Conservation (phyloP, 2,888 invertebrate species). For the Drosophila mettleri region DNA sequence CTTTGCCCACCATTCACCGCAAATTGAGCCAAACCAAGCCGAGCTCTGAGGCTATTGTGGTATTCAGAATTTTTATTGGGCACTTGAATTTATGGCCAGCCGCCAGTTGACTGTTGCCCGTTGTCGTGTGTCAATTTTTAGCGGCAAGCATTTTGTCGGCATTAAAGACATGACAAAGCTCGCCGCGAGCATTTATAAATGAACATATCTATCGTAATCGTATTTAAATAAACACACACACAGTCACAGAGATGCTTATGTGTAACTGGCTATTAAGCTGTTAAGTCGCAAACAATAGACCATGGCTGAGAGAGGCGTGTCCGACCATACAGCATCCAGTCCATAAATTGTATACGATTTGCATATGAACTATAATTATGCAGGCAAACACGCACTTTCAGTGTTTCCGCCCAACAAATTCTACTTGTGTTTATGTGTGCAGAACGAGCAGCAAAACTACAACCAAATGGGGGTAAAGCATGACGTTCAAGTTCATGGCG, state of each 20-base stretch:
- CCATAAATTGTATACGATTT: slow-evolving; percentile 28
- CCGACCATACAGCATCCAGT: slow-evolving; percentile 21
- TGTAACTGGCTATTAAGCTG: slow-evolving; percentile 46
- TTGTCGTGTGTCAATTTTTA: slow-evolving; percentile 65
- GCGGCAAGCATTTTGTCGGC: slow-evolving; percentile 55
- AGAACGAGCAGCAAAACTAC: slow-evolving; percentile 44
- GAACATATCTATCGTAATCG: slow-evolving; percentile 28
- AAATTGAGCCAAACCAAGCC: slow-evolving; percentile 56
- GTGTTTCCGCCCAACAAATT: slow-evolving; percentile 36
- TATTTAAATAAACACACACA: slow-evolving; percentile 22
- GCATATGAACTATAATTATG: slow-evolving; percentile 30
- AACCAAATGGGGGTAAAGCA: slow-evolving; percentile 12
- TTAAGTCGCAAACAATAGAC: slow-evolving; percentile 36
- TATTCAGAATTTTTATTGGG: slow-evolving; percentile 74
- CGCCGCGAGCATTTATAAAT: slow-evolving; percentile 41
- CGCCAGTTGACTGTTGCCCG: slow-evolving; percentile 41
- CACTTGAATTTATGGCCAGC: slow-evolving; percentile 74
- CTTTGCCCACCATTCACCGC: slow-evolving; percentile 23
- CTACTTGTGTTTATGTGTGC: slow-evolving; percentile 9
- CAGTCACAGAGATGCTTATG: slow-evolving; percentile 1
- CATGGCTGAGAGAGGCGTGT: slow-evolving; percentile 34
- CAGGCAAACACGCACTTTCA: slow-evolving; percentile 35
- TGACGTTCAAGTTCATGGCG: slow-evolving; percentile 73
- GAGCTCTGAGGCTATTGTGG: slow-evolving; percentile 39
- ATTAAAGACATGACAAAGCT: slow-evolving; percentile 53